These are phyloP conservation scores for Leiothrix lutea DNA, from an alignment of 2,113 vertebrate genomes.

Conservation along the genomic window DNA sequence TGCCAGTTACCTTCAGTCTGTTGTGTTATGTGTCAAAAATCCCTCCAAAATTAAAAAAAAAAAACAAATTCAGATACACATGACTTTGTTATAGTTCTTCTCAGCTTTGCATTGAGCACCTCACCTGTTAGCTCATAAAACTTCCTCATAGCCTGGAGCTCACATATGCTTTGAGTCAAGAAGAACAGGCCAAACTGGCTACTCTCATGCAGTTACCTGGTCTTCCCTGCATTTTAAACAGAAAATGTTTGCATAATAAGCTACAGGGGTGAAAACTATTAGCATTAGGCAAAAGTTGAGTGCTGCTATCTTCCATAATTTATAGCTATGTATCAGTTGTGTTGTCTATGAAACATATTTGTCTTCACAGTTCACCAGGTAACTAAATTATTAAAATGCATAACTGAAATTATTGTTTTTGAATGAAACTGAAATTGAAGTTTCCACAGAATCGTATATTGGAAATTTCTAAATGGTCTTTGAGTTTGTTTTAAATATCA, in stretches of 20 bases:
- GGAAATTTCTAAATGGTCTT: not conserved
- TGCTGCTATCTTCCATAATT: not conserved
- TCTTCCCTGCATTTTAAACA: not conserved
- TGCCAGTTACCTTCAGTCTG: not conserved
- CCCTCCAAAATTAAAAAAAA: not conserved
- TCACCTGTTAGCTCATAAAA: not conserved
- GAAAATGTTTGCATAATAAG: not conserved
- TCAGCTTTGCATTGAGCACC: not conserved
- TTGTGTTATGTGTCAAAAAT: not conserved
- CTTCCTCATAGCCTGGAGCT: not conserved
- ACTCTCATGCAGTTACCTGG: not conserved
- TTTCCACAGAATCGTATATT: not conserved
- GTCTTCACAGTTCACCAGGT: not conserved
- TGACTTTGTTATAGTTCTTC: not conserved
- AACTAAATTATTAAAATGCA: not conserved
- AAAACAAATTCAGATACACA: accelerated
- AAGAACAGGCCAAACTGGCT: not conserved
- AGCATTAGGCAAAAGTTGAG: not conserved
- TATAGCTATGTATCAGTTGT: not conserved
- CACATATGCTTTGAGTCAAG: not conserved
- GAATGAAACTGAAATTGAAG: not conserved
- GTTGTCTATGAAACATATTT: not conserved
- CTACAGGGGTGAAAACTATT: not conserved
- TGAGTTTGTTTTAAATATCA: not conserved
- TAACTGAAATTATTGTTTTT: not conserved